Conservation (phyloP, 2,113 vertebrate species). For the Pteropus alecto region DNA sequence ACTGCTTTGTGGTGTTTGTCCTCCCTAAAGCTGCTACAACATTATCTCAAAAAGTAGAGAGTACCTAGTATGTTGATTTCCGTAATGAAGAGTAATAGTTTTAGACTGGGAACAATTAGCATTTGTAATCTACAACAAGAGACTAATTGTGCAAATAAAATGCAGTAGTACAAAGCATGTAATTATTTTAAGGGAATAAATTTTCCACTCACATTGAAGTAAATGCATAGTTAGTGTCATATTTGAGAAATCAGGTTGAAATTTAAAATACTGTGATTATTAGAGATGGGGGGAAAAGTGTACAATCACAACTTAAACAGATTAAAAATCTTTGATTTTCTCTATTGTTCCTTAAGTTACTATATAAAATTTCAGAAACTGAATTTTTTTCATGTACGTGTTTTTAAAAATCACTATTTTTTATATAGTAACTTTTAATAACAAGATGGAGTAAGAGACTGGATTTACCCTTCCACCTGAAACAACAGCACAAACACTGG, state of each 20-base stretch:
- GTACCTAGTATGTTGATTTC: neutral
- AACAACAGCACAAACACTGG: neutral
- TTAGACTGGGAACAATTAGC: neutral
- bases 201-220: neutral
- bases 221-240: neutral
- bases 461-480: neutral
- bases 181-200: neutral
- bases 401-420: neutral
- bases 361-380: neutral
- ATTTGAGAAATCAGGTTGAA: neutral
- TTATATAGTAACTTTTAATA: no score
- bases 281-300: neutral
- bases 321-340: constrained; percentile 4
- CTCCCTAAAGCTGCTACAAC: neutral
- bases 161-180: neutral
- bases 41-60: neutral
- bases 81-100: neutral
- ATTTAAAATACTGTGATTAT: neutral
- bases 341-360: neutral
- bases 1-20: neutral
- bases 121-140: neutral
- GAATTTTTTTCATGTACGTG: neutral
- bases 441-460: neutral
- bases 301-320: neutral
- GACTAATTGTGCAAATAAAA: neutral